Conservation (phyloP, 2,888 invertebrate species). For the Marasmarcha lunaedactyla region DNA sequence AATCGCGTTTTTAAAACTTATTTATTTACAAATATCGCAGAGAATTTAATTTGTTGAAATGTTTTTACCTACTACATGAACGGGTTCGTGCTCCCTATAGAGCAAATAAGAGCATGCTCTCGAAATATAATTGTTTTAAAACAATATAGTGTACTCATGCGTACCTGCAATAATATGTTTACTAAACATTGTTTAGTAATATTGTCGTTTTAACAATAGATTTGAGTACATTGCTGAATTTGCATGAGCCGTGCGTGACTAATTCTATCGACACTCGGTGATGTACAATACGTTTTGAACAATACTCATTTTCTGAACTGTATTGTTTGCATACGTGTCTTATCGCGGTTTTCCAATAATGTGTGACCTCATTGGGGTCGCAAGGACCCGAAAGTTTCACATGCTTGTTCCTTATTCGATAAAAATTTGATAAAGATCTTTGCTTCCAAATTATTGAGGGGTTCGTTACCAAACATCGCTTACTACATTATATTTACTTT, state of each 20-base stretch:
- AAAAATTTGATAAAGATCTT: slow-evolving; percentile 39
- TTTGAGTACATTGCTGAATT: not conserved
- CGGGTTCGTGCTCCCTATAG: too few species aligned
- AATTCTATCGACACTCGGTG: not conserved
- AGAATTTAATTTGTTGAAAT: not conserved
- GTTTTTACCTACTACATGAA: too few species aligned
- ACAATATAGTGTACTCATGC: not conserved
- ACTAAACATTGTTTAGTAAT: not conserved
- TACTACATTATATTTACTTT: too few species aligned
- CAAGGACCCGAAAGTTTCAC: slow-evolving; percentile 28
- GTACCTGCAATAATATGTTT: not conserved
- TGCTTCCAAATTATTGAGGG: slow-evolving; percentile 12
- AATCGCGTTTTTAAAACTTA: slow-evolving; percentile 29
- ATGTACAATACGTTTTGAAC: not conserved
- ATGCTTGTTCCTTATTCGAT: slow-evolving; percentile 44
- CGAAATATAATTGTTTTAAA: too few species aligned
- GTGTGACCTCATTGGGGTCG: slow-evolving; percentile 38
- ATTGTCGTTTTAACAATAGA: too few species aligned
- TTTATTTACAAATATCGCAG: not conserved
- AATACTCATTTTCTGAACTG: not conserved
- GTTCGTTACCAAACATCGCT: too few species aligned
- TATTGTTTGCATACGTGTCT: slow-evolving; percentile 28
- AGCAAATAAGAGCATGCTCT: too few species aligned
- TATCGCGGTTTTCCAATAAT: slow-evolving; percentile 36
- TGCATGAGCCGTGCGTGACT: not conserved